Base-by-base conservation (phyloP, 2,888 invertebrate species). In the Oscheius sp. region DNA sequence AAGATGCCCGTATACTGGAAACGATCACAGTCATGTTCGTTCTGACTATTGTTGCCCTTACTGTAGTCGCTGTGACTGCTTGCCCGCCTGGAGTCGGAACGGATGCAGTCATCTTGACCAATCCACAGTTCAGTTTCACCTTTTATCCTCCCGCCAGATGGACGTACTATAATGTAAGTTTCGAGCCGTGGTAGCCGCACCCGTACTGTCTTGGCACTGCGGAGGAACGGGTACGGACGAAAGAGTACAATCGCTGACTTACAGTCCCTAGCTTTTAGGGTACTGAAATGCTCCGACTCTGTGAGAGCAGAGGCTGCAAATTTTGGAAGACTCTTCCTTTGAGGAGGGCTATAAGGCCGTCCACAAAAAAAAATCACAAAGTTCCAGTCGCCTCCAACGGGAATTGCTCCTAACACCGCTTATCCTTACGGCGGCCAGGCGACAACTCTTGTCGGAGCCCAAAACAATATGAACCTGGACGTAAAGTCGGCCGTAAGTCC, bases 81-180 rank as follows among this genome's bases (percentile, higher is more conserved):
- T 63, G 63, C 29, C 50, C 42, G 7, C 47, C 63, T 29, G 63
- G 68, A 37, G 35, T 55, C 55, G 72, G 60, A 50, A 60, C 72
- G 1, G 72, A 72, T 13, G 87, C 87, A 70, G 86, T 85, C 60
- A 63, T 85, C 21, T 78, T 86, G 13, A 79, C 87, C 4, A 86
- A 85, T 74, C 83, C 83, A 77, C 73, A 78, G n/a, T 72, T 85
- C 58, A 85, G 79, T 13, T 74, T 79, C 62, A 82, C 85, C 74
- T 76, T 87, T 5, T 70, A 70, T 33, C 70, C 70, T 4, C 70
- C 70, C 1, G 48, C 70, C 21, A 10, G 48, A 21, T 70, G 70
- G 70, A 70, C 70, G 29, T 70, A 70, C 42, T 70, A 70, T 29
- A 58, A 58, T 32, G 70, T 70, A 9, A 42, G 29, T 11, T 2